Evolutionary conservation across 2,797 vertebrate species (phyloP), one percentile per base, ranked within the genome.

Genomic region (Sternotherus odoratus): DNA sequence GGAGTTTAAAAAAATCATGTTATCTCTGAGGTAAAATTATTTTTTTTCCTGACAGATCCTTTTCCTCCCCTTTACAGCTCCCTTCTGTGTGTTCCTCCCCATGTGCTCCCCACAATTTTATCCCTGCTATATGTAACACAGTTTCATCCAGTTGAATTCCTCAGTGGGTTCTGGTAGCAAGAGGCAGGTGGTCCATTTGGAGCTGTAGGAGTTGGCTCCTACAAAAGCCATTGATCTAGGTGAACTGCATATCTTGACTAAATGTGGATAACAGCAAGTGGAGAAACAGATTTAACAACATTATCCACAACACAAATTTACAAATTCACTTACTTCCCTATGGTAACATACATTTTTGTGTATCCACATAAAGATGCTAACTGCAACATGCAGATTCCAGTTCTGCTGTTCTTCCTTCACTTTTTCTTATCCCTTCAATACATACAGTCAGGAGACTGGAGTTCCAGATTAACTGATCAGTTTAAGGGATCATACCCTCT

Each of bases 401-500:
- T 83, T 2, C 53, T 89, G 88, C 17, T 26, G 46, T 16, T 46
- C 88, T 51, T 66, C 94, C 28, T 24, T 86, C 0, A 0, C 82
- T 94, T 0, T 0, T 36, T 69, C 3, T 2, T 77, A 79, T 43
- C 28, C 83, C 69, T 91, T 80, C 48, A 82, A 69, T 46, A 17
- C 74, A n/a, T 23, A 57, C 24, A 77, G 56, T 0, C 1, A 81
- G 15, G 85, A 77, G 33, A 80, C 74, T 69, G 60, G 77, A 91
- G 46, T 21, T 88, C 86, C 77, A 85, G 15, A 60, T 54, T 85
- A 63, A 85, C 90, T 86, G 82, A 91, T 86, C 57, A 0, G 4
- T 93, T 90, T 92, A 83, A 88, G 90, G 92, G 60, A 87, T 94
- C 80, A 85, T n/a, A 84, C 94, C 87, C 82, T 94, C 91, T 88